phyloP scores from a whole-genome alignment of 2,888 invertebrate genomes.

The Cephus pygmeus region DNA sequence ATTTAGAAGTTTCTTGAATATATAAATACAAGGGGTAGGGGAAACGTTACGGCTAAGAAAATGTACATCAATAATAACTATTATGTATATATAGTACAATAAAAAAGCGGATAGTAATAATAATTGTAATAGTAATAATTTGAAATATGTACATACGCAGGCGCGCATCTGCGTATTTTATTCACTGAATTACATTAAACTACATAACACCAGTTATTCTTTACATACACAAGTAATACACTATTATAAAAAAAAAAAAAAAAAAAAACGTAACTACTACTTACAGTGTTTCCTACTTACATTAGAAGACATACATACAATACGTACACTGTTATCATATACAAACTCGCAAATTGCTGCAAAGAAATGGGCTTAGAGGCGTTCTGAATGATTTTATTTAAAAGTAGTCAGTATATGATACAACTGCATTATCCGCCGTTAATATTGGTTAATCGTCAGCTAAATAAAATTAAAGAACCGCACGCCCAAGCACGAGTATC shows the following conservation, averaged over 20 bases:
- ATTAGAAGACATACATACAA: conserved; percentile 38
- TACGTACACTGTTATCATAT: conserved; percentile 36
- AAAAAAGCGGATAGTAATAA: conserved; percentile 37
- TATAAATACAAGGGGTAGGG: conserved; percentile 52
- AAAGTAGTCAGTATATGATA: conserved; percentile 43
- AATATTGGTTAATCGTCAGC: conserved; percentile 27
- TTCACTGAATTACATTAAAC: conserved; percentile 24
- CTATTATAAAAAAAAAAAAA: conserved; percentile 39
- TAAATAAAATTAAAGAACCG: conserved; percentile 23
- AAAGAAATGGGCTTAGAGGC: conserved; percentile 24
- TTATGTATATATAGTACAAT: conserved; percentile 35
- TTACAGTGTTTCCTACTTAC: conserved; percentile 31
- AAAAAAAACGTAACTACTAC: conserved; percentile 36
- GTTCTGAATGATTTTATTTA: conserved; percentile 28
- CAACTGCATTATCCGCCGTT: conserved; percentile 30
- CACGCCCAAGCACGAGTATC: conserved; percentile 17
- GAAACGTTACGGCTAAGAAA: conserved; percentile 51
- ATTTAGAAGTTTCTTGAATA: conserved; percentile 55
- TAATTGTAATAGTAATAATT: conserved; percentile 21
- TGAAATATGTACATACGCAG: conserved; percentile 23
- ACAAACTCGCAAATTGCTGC: conserved; percentile 24
- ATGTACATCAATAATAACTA: conserved; percentile 56
- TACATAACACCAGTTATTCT: conserved; percentile 18
- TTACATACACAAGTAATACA: conserved; percentile 24
- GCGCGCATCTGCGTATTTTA: conserved; percentile 22